Evolutionary conservation across 2,888 invertebrate species (phyloP).

Genomic region (Liposcelis brunnea): DNA sequence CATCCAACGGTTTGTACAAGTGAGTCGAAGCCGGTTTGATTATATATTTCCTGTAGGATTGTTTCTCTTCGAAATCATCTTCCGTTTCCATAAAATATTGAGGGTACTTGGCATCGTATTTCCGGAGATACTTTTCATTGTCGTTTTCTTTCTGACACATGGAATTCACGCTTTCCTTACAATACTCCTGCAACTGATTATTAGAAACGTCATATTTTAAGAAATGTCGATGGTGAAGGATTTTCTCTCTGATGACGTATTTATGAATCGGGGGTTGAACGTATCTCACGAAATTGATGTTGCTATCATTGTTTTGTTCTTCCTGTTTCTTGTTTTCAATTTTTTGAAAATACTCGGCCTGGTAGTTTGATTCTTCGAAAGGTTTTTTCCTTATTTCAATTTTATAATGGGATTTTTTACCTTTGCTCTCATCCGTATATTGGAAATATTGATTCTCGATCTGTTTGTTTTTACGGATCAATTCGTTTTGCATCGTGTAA

Average conservation of each 20-base stretch:
- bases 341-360: too few species aligned
- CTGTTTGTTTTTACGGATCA: too few species aligned
- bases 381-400: too few species aligned
- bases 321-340: too few species aligned
- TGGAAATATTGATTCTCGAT: too few species aligned
- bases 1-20: not conserved
- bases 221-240: constrained; percentile 4
- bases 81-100: not conserved
- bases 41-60: not conserved
- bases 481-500: too few species aligned
- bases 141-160: not conserved
- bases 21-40: not conserved
- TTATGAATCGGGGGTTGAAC: constrained; percentile 3
- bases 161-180: not conserved
- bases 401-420: too few species aligned
- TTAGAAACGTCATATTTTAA: not conserved
- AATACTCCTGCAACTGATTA: constrained; percentile 6
- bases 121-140: not conserved
- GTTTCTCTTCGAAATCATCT: not conserved
- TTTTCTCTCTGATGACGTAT: constrained; percentile 2
- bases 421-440: too few species aligned
- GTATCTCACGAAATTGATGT: too few species aligned
- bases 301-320: too few species aligned
- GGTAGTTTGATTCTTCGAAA: too few species aligned
- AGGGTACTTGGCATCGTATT: not conserved